Percentiles rank a stretch among this genome's conserved stretches.
These are phyloP conservation scores for Paracanthobrama guichenoti DNA, from an alignment of 2,113 vertebrate genomes.

Conservation along the genomic window DNA sequence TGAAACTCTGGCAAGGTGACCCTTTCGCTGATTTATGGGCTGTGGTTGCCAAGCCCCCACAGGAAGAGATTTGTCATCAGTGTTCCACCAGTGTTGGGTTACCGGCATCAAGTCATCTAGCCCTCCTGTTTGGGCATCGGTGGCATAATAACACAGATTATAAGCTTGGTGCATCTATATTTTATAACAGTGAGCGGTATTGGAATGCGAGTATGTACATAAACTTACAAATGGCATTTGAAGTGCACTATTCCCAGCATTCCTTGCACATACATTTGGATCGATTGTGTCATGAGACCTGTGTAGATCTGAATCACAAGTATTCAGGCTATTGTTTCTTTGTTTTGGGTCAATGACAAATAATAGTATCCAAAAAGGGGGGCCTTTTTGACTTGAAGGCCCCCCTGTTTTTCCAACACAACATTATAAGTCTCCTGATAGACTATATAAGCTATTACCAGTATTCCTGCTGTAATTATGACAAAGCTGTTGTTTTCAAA, in stretches of 20 bases:
- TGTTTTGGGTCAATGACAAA: neutral
- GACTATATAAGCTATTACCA: neutral
- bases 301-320: neutral
- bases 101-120: constrained; percentile 75
- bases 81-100: constrained; percentile 69
- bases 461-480: neutral
- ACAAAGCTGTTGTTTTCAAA: neutral
- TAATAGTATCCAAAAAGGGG: neutral
- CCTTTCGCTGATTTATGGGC: constrained; percentile 72
- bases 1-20: constrained; percentile 75
- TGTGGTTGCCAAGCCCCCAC: constrained; percentile 72
- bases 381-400: neutral
- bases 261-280: constrained; percentile 1
- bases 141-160: constrained; percentile 46
- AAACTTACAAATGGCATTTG: neutral
- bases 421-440: neutral
- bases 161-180: neutral
- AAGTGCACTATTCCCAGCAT: neutral
- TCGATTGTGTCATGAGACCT: neutral
- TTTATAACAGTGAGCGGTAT: neutral
- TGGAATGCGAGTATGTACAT: neutral
- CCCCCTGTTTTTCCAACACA: neutral
- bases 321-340: neutral
- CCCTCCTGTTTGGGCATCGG: constrained; percentile 67
- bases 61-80: constrained; percentile 77